Conservation (phyloP, 2,888 invertebrate species). For the Euspilapteryx auroguttella region DNA sequence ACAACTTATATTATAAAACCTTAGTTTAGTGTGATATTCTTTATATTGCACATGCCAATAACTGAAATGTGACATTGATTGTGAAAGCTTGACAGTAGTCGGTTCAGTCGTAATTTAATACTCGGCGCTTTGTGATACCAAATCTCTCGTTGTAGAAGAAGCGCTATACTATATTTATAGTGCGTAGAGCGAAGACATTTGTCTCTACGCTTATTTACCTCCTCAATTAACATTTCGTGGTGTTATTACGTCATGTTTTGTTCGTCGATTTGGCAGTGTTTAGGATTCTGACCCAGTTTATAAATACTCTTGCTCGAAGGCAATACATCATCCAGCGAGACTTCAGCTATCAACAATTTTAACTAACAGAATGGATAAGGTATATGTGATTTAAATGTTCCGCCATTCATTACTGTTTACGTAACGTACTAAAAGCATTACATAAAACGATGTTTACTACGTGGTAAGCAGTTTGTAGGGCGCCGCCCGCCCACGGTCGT, state of each 20-base stretch:
- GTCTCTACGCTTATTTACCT: not conserved
- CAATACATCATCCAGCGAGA: slow-evolving; percentile 1
- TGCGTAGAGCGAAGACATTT: no score
- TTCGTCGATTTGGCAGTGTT: slow-evolving; percentile 1
- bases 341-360: not conserved
- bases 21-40: no score
- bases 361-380: not conserved
- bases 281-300: slow-evolving; percentile 3
- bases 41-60: no score
- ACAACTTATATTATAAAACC: no score
- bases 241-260: not conserved
- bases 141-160: no score
- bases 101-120: no score
- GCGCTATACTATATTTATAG: not conserved
- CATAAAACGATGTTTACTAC: not conserved
- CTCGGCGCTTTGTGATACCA: no score
- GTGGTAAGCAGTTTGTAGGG: slow-evolving; percentile 12
- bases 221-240: slow-evolving; percentile 1
- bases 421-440: not conserved
- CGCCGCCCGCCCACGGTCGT: slow-evolving; percentile 30
- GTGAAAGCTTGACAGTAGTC: no score
- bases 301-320: slow-evolving; percentile 1
- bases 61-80: no score
- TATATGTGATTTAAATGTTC: not conserved
- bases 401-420: not conserved